Base-by-base conservation (phyloP, 1,140 invertebrate species). In the Drosophila tani region DNA sequence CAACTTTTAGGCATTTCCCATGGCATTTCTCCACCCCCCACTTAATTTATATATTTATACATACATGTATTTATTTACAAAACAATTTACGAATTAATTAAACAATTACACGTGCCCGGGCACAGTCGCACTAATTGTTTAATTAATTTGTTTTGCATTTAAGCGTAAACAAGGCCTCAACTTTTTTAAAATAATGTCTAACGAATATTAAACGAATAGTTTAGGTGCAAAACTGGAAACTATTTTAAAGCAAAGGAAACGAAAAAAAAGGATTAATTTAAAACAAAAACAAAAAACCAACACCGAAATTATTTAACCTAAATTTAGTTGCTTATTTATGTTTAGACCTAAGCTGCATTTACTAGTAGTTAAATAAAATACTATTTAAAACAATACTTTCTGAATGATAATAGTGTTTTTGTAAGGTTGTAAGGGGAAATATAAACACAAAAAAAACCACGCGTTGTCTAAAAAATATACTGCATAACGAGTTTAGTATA, bases 81-180 rank as follows among this genome's bases (percentile, higher is more conserved):
- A 83, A 65, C 68, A 81, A 91, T 76, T 80, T 85, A 91, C 88
- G 88, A 91, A 91, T 91, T 91, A 91, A 91, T 91, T 91, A 91
- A 91, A 91, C 88, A 91, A 91, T 91, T 91, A 87, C 47, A 74
- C 68, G 68, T 73, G 46, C 64, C 67, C 65, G 65, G 67, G 56
- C 56, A 50, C 77, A 71, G 70, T 56, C 66, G 53, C 55, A 87
- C 53, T 91, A 91, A 91, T 91, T 91, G 80, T 91, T 91, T 91
- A 91, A 91, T 91, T 91, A 91, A 91, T 91, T 91, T 91, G 90
- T 91, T 91, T 90, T 91, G 83, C 80, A 88, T 84, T 77, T 84
- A 82, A 83, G 69, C 78, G 65, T 84, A 87, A 83, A 80, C 68
- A 79, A 81, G 90, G 84, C 84, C 85, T 90, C 79, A 85, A 82